Evolutionary conservation across 2,113 vertebrate genomes (phyloP), one percentile per base, ranked within the genome.

Genomic region (Gallinago paraguaiae): DNA sequence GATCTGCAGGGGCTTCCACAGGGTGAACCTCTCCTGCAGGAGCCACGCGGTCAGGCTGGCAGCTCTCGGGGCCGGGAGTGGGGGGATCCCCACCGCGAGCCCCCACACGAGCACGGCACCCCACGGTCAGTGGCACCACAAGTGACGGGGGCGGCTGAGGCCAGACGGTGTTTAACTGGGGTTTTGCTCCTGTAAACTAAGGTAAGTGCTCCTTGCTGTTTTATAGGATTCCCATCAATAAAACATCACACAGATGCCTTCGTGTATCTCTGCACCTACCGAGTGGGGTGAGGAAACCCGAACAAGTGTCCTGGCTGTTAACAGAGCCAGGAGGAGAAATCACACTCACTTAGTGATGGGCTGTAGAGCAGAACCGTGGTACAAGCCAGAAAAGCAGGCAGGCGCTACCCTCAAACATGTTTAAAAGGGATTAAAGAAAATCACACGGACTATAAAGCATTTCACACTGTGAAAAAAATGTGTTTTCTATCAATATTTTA

Each of bases 401-500:
- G 81, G 50, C 48, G 37, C 60, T 27, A 82, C 61, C 72, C 67
- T 88, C 92, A 46, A 77, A 74, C 37, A 22, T 33, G 61, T 64
- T 94, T 59, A 68, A 91, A 96, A 83, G 82, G 82, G 71, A 96
- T 88, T 90, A 80, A 92, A 92, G 91, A 65, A 90, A 90, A 87
- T 74, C 95, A 91, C 77, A 56, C 54, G 56, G 76, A 53, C 90
- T 91, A 74, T 60, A 92, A 94, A 96, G 77, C 83, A 90, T 90
- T 86, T 95, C 93, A 93, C 75, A 60, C 86, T 74, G 95, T 10
- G 82, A 35, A 86, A 74, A 90, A 93, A 85, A 80, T 4, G 23
- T 43, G 77, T 92, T 83, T 64, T 59, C 82, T 78, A 97, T 97
- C 82, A 96, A 97, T 97, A 97, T 97, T 97, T 97, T 90, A 97